phyloP scores from a whole-genome alignment of 2,113 vertebrate genomes.

The Riparia riparia region DNA sequence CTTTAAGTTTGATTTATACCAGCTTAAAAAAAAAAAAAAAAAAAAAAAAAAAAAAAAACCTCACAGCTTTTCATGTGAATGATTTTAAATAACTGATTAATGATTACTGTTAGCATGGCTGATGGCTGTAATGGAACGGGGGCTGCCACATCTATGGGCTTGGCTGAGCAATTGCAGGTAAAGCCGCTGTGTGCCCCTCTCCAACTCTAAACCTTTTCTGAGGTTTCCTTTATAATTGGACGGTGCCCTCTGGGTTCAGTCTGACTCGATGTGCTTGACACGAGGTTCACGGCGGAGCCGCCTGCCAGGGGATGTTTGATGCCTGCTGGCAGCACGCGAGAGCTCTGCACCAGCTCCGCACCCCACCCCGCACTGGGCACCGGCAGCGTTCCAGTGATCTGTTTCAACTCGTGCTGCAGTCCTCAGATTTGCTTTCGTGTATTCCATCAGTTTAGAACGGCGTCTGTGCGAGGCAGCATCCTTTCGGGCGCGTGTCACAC shows the following conservation, averaged over 20 bases:
- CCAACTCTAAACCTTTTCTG: background rate
- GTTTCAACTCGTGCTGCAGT: accelerated
- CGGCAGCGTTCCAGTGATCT: background rate
- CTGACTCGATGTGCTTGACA: background rate
- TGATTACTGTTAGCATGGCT: background rate
- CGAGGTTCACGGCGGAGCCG: background rate
- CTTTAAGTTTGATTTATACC: constrained; percentile 62
- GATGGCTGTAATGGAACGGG: background rate
- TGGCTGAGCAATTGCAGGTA: constrained; percentile 3
- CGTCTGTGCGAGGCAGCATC: background rate
- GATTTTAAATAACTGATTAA: constrained; percentile 67
- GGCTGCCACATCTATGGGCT: background rate
- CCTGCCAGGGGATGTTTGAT: background rate
- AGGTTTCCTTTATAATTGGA: constrained; percentile 43
- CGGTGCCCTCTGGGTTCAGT: background rate
- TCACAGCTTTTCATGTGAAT: constrained; percentile 37
- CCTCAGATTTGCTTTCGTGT: accelerated
- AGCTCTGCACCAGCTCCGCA: background rate
- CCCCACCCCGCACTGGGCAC: background rate
- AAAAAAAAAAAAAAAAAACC: background rate
- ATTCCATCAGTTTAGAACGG: background rate
- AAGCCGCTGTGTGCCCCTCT: background rate
- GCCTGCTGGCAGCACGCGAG: background rate
- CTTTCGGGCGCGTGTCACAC: background rate
- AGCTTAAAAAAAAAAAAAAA: background rate